A percentile compares a stretch with the other conserved stretches of the same genome.
These are phyloP conservation scores for Herminia tarsipennalis DNA, from an alignment of 2,888 invertebrate species.

Conservation along the genomic window DNA sequence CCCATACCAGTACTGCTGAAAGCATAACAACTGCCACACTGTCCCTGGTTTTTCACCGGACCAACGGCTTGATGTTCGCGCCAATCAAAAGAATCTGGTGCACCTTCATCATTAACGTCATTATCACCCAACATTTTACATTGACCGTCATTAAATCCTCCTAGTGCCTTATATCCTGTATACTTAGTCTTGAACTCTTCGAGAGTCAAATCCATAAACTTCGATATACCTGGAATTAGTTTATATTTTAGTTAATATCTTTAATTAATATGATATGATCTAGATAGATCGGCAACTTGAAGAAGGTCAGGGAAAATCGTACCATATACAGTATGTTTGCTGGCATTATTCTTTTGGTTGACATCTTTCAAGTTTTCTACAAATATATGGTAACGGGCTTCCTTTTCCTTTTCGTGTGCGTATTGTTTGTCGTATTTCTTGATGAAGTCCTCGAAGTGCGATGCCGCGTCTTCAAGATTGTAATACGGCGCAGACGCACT, in stretches of 20 bases:
- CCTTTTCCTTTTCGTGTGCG: constrained; percentile 13
- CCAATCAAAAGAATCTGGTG: constrained; percentile 86
- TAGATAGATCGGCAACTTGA: no score
- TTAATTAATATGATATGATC: no score
- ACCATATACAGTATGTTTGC: constrained; percentile 14
- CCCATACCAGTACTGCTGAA: constrained; percentile 41
- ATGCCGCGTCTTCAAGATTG: constrained; percentile 11
- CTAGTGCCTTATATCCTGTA: background rate
- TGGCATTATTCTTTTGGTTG: constrained; percentile 8
- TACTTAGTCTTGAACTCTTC: constrained; percentile 12
- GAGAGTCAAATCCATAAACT: constrained; percentile 12
- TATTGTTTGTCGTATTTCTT: constrained; percentile 9
- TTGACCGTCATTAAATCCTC: no score
- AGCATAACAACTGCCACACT: constrained; percentile 94
- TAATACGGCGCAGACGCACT: background rate
- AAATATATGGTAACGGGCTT: constrained; percentile 18
- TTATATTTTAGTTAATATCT: no score
- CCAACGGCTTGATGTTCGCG: constrained; percentile 91
- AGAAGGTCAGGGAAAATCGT: no score
- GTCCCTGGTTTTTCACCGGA: constrained; percentile 90
- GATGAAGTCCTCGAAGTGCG: constrained; percentile 22
- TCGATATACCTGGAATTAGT: constrained; percentile 21
- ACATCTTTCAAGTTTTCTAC: constrained; percentile 12
- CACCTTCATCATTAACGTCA: constrained; percentile 21
- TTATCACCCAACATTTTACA: background rate